phyloP scores from a whole-genome alignment of 2,888 invertebrate genomes.

The Temnothorax ravouxi region DNA sequence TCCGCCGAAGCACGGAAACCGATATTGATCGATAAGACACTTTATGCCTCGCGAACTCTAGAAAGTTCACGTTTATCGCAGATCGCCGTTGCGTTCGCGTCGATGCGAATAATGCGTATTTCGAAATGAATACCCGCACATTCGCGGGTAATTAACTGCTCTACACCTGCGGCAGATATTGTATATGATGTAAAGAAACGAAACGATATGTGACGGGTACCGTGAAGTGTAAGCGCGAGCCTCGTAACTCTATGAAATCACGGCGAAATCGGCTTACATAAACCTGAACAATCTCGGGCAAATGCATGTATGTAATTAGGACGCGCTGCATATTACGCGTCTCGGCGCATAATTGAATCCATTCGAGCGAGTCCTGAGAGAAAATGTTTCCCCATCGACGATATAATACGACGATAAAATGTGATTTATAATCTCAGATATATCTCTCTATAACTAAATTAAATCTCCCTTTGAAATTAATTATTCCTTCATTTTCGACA shows the following conservation, averaged over 20 bases:
- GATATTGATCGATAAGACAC: constrained; percentile 11
- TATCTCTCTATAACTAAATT: neutral
- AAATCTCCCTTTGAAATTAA: neutral
- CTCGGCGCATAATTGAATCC: constrained; percentile 27
- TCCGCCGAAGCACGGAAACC: neutral
- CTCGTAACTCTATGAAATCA: constrained; percentile 26
- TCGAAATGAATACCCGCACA: constrained; percentile 24
- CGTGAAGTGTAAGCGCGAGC: constrained; percentile 29
- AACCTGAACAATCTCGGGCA: constrained; percentile 41
- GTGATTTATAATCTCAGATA: neutral
- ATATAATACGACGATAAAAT: neutral
- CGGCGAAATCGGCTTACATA: constrained; percentile 55
- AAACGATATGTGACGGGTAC: constrained; percentile 14
- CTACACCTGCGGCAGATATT: constrained; percentile 30
- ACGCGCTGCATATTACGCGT: neutral
- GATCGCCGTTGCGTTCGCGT: constrained; percentile 28
- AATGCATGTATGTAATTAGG: constrained; percentile 31
- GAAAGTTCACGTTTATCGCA: constrained; percentile 27
- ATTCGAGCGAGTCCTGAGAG: constrained; percentile 15
- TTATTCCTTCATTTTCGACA: neutral
- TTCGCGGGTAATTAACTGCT: constrained; percentile 37
- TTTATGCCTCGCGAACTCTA: constrained; percentile 12
- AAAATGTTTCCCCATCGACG: neutral
- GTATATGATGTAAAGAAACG: constrained; percentile 36
- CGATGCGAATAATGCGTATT: constrained; percentile 38